Conservation (phyloP, 2,113 vertebrate genomes). For the Lichenostomus cassidix region DNA sequence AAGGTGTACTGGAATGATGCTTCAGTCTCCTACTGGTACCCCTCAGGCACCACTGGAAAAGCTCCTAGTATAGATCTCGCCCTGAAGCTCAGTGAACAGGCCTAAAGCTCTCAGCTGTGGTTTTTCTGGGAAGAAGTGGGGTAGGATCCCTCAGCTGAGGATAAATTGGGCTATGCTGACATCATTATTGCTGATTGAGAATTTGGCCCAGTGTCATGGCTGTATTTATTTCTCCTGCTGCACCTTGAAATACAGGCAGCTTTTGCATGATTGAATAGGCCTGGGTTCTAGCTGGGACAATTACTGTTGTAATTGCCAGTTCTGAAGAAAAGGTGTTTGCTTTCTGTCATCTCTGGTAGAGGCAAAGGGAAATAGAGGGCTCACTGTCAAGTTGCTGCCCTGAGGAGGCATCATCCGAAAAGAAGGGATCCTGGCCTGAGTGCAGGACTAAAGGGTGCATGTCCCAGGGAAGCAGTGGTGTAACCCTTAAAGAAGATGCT, state of each 20-base stretch:
- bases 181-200: not conserved
- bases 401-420: not conserved
- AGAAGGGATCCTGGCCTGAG: not conserved
- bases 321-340: not conserved
- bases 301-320: not conserved
- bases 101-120: not conserved
- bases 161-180: not conserved
- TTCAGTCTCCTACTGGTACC: not conserved
- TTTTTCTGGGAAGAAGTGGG: not conserved
- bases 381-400: not conserved
- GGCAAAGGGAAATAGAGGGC: not conserved
- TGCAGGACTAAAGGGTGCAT: not conserved
- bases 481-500: not conserved
- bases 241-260: not conserved
- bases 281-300: not conserved
- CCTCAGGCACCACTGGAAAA: not conserved
- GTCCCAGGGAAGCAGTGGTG: not conserved
- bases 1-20: not conserved
- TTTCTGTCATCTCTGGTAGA: not conserved
- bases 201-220: not conserved
- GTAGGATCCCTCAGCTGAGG: not conserved
- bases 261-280: not conserved
- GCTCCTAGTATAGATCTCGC: not conserved
- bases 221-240: not conserved
- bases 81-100: not conserved